These are phyloP conservation scores for Montipora sp. DNA, from an alignment of 64 coral and sea anemone genomes.

Conservation along the genomic window DNA sequence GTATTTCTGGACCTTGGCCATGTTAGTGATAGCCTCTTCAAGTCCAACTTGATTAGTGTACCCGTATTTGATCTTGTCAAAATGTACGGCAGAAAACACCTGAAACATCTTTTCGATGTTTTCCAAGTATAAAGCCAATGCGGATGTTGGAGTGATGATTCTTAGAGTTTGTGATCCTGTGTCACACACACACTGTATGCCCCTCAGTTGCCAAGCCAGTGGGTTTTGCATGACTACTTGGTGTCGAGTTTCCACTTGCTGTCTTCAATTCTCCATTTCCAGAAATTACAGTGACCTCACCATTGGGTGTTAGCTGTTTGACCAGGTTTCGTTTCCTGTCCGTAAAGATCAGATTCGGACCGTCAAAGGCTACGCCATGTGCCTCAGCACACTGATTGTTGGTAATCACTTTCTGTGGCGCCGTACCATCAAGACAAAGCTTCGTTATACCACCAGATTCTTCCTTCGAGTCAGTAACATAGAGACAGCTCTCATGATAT, in stretches of 20 bases:
- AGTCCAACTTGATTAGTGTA: neutral
- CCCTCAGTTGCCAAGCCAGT: slow-evolving; percentile 25
- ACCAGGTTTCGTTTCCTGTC: too few relatives aligned
- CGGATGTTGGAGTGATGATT: slow-evolving; percentile 6
- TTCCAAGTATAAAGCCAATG: slow-evolving; percentile 14
- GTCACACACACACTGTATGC: neutral
- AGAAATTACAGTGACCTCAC: too few relatives aligned
- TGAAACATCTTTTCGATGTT: slow-evolving; percentile 19
- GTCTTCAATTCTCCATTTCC: too few relatives aligned
- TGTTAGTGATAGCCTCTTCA: neutral
- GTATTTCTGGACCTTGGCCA: neutral
- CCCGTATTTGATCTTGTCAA: neutral
- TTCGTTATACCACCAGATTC: too few relatives aligned
- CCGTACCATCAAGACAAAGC: too few relatives aligned
- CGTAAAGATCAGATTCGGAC: too few relatives aligned
- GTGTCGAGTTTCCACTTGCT: neutral
- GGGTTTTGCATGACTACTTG: slow-evolving; percentile 20
- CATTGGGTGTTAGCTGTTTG: too few relatives aligned
- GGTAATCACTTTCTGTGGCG: too few relatives aligned
- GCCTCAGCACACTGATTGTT: too few relatives aligned
- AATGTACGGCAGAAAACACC: neutral
- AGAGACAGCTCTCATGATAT: too few relatives aligned
- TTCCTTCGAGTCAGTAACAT: too few relatives aligned
- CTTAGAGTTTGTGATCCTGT: slow-evolving; percentile 9
- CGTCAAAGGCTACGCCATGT: too few relatives aligned